phyloP scores from a whole-genome alignment of 2,888 invertebrate genomes.

The Platyscelio sp. region DNA sequence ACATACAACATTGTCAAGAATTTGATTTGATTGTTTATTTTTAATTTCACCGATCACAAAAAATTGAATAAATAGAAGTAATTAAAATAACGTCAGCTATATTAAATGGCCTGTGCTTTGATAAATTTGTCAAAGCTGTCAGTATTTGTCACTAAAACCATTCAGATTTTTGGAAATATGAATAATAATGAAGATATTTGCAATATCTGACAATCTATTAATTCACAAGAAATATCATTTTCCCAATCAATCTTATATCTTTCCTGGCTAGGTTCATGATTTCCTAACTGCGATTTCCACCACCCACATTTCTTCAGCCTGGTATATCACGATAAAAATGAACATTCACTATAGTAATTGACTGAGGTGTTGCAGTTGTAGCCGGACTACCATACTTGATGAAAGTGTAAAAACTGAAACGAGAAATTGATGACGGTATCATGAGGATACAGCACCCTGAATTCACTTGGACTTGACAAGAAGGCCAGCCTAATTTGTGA shows the following conservation, averaged over 20 bases:
- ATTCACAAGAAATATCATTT: too few relatives aligned
- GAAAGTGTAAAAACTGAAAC: conserved; percentile 80
- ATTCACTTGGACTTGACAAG: conserved; percentile 50
- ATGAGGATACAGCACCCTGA: conserved; percentile 11
- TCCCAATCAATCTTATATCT: neutral
- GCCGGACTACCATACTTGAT: conserved; percentile 84
- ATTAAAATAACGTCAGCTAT: too few relatives aligned
- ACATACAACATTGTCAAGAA: too few relatives aligned
- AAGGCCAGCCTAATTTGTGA: conserved; percentile 9
- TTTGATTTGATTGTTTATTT: too few relatives aligned
- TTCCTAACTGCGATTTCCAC: conserved; percentile 16
- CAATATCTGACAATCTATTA: too few relatives aligned
- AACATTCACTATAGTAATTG: conserved; percentile 18
- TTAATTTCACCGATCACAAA: too few relatives aligned
- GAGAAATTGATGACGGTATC: conserved; percentile 22
- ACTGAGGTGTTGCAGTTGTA: conserved; percentile 83
- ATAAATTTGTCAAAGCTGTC: too few relatives aligned
- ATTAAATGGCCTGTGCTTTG: too few relatives aligned
- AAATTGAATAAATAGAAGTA: too few relatives aligned
- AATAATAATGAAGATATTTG: too few relatives aligned
- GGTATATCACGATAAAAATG: conserved; percentile 12
- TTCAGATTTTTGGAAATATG: too few relatives aligned
- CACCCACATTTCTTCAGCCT: conserved; percentile 36
- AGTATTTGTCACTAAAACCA: too few relatives aligned
- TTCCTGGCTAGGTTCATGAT: neutral